Base-by-base conservation (phyloP, 2,113 vertebrate genomes). In the Melanocharis versteri region DNA sequence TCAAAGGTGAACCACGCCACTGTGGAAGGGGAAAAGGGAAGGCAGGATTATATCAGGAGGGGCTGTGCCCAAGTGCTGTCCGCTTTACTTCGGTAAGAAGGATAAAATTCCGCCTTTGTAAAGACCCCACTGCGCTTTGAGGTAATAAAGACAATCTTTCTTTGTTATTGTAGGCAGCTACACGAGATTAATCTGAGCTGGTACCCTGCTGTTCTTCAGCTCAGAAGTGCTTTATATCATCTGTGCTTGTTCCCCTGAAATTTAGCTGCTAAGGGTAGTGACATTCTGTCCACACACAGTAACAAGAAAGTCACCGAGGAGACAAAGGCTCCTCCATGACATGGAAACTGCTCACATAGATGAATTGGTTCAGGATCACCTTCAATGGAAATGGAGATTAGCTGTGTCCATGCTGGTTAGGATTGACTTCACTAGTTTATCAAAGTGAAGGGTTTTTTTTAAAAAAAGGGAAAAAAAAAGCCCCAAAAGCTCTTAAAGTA, bases 1-100 rank as follows among this genome's bases (percentile, higher is more conserved):
- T 99, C 99, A 13, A 99, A 99, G 81, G 98, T 98, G 98, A 99
- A 99, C 98, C 99, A 99, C 0, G 99, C 99, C 98, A 99, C 99
- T 99, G 98, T 24, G 71, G 44, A 96, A 72, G n/a, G 87, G 53
- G 53, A 90, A 96, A 39, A 83, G 33, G 56, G 78, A 90, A 70
- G 42, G 31, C 7, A 56, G 54, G 54, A 70, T 86, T 77, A 9
- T 2, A 18, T 28, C 48, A 87, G 51, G 91, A 90, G 1, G 3
- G 31, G 20, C 21, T 80, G 57, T 4, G 21, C 39, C 50, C 45
- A 68, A 42, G 47, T 4, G 40, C 16, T 7, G 1, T 27, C 39
- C 6, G 12, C 47, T 77, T 72, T 42, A 54, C 57, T 83, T 60
- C 44, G 44, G 28, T 27, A 31, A 64, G 30, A n/a, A 84, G 45